These are phyloP conservation scores for pig (Sus scrofa) DNA, from an alignment of 2,113 vertebrate genomes.

Conservation along the genomic window DNA sequence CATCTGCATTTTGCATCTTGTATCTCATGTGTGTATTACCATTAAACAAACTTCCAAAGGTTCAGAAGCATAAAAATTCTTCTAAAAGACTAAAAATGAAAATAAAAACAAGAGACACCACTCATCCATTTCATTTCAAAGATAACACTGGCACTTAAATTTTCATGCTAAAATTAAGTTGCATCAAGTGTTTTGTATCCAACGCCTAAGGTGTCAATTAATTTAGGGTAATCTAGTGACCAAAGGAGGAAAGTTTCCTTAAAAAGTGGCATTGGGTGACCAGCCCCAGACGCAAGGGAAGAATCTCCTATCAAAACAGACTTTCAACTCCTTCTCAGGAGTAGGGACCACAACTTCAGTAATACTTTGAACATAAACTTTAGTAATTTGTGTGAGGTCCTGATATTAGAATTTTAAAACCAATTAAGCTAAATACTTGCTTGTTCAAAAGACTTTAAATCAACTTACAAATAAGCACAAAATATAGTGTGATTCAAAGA, in stretches of 20 bases:
- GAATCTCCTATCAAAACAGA: neutral
- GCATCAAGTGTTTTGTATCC: neutral
- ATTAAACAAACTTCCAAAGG: neutral
- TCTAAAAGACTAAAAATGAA: neutral
- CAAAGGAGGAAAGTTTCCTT: slow-evolving; percentile 1
- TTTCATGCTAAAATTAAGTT: neutral
- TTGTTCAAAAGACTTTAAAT: neutral
- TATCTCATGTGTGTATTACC: neutral
- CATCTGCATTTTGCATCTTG: neutral
- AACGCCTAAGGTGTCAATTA: neutral
- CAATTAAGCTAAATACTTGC: neutral
- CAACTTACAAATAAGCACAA: neutral
- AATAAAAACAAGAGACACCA: neutral
- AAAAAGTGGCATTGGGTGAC: neutral
- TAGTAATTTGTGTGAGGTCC: neutral
- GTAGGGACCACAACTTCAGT: neutral
- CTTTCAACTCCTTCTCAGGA: neutral
- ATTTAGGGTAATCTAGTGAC: neutral
- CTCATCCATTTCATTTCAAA: neutral
- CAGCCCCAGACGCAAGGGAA: neutral
- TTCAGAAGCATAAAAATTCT: neutral
- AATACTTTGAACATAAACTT: neutral
- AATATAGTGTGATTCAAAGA: neutral
- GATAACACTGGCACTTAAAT: neutral
- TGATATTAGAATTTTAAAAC: neutral